phyloP scores from a whole-genome alignment of 2,888 invertebrate species.

The Hydroisotoma schaefferi region DNA sequence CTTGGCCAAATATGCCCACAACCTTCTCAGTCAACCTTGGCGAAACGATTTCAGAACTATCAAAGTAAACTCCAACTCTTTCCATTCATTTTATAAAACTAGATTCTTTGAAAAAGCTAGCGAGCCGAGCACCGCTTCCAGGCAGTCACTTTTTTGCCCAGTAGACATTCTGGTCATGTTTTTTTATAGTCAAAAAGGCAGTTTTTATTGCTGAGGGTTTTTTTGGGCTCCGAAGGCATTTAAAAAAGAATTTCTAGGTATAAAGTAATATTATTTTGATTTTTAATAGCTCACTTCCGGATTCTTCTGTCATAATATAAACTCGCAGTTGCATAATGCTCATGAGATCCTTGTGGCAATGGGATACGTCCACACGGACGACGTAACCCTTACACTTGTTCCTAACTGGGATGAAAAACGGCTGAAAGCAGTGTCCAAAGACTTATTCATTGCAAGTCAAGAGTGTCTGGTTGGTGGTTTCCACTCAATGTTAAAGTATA shows the following conservation, averaged over 20 bases:
- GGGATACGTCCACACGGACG: constrained; percentile 66
- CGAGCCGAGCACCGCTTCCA: not conserved
- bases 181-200: no score
- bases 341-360: constrained; percentile 73
- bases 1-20: constrained; percentile 78
- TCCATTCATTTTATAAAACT: no score
- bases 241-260: constrained; percentile 24
- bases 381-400: constrained; percentile 31
- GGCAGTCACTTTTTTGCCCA: not conserved
- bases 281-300: constrained; percentile 72
- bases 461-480: constrained; percentile 69
- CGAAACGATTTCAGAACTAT: constrained; percentile 77
- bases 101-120: no score
- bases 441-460: constrained; percentile 79
- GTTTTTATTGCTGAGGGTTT: constrained; percentile 11
- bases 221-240: not conserved
- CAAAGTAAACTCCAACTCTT: constrained; percentile 64
- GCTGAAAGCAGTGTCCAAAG: constrained; percentile 73
- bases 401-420: constrained; percentile 60
- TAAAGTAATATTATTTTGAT: constrained; percentile 10
- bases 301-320: constrained; percentile 82
- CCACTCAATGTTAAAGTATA: constrained; percentile 4
- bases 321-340: constrained; percentile 72
- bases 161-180: constrained; percentile 9
- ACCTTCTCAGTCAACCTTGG: constrained; percentile 83